Base-by-base conservation (phyloP, 1,140 invertebrate species). In the Eupeodes corollae region DNA sequence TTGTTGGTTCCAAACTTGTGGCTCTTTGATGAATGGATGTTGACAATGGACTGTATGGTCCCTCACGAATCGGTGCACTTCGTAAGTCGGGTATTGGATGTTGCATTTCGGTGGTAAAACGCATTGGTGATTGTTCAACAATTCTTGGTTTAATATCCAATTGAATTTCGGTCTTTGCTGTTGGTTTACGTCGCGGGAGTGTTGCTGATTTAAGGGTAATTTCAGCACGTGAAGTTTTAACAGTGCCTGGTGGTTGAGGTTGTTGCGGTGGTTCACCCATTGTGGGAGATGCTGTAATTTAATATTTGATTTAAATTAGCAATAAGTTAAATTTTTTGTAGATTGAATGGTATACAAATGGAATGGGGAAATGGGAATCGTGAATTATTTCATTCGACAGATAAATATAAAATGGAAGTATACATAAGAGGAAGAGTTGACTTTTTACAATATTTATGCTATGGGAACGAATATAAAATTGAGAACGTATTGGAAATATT, bases 181-280 rank as follows among this genome's bases (percentile, higher is more conserved):
- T 79, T 51, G 74, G 73, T 47, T 78, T 75, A 10, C 75, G 74
- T 49, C 80, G 73, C 5, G 79, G 79, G 45, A 82, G 62, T 0
- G 80, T 82, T 3, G 79, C 79, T 43, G 78, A 81, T 55, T 82
- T 81, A 10, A 81, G 56, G 2, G 75, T 79, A 34, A 82, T 80
- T 48, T 80, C 78, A 47, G 79, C 76, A 2, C 67, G 70, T 11
- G 72, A 74, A 12, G 68, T 70, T 59, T 80, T 79, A 16, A 73
- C 73, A 3, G 72, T 72, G 38, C 74, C 57, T 59, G 13, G 65
- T 26, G 21, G 21, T 8, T 26, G 21, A 26, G 21, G 69, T 50
- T 37, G 54, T 47, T 45, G 50, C 44, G 50, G 53, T 46, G 50
- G 45, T 6, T 40, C 45, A 14, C 44, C 49, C 39, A 18, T 54